Evolutionary conservation across 64 coral and sea anemone genomes (phyloP).

Genomic region (Actinia tenebrosa): DNA sequence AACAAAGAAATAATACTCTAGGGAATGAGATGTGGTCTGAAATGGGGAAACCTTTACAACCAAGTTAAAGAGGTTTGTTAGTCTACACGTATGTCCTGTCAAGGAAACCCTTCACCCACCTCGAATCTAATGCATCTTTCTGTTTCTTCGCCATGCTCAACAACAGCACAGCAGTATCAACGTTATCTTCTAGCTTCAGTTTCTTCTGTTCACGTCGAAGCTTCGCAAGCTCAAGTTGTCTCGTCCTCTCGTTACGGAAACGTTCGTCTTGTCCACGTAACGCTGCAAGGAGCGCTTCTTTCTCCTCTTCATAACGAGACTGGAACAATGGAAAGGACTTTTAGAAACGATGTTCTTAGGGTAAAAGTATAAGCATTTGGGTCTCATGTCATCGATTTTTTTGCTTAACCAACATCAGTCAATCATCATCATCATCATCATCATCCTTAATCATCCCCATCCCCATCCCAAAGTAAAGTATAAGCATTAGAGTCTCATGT

Average conservation of each 20-base stretch:
- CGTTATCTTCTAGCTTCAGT: constrained; percentile 85
- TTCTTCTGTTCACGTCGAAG: constrained; percentile 76
- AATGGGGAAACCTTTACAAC: too few species aligned
- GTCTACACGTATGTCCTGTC: too few species aligned
- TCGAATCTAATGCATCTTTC: constrained; percentile 62
- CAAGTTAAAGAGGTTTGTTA: too few species aligned
- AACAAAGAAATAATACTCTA: too few species aligned
- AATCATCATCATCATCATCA: too few species aligned
- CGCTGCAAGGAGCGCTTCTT: constrained; percentile 69
- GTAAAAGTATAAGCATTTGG: neutral
- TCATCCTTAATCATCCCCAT: too few species aligned
- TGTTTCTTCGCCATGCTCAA: constrained; percentile 82
- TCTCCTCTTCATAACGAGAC: constrained; percentile 94
- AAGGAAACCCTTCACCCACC: constrained; percentile 24
- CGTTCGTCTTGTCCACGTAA: constrained; percentile 81
- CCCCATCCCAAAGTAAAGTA: too few species aligned
- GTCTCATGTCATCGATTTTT: too few species aligned
- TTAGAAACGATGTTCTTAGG: neutral
- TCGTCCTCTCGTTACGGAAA: constrained; percentile 66
- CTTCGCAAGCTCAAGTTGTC: constrained; percentile 86
- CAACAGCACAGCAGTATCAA: constrained; percentile 88
- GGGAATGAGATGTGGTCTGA: too few species aligned
- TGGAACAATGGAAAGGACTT: constrained; percentile 1
- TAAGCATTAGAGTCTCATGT: too few species aligned
- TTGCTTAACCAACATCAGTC: too few species aligned